Evolutionary conservation across 2,113 vertebrate species (phyloP), one percentile per base, ranked within the genome.

Genomic region (Petrocephalus zakoni): DNA sequence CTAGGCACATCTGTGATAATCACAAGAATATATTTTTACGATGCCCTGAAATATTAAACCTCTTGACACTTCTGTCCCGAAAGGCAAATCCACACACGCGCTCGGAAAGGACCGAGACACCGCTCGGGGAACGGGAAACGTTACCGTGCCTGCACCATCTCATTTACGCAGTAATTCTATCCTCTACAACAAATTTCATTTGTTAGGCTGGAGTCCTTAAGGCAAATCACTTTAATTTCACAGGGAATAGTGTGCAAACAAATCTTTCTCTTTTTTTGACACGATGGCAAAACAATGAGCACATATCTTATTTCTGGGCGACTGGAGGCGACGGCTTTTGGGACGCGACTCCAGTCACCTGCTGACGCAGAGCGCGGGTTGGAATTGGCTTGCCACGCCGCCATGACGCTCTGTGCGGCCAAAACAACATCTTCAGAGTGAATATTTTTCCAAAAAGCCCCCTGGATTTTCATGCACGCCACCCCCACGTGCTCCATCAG

Each of bases 371-470:
- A 78, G 34, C 15, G 17, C 5, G 72, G 72, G 91, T 93, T 91
- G 87, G 92, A 95, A 96, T 94, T 97, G 97, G 97, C 96, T 97
- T 96, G 95, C 95, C 94, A 95, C 94, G 96, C 96, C 93, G 96
- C 97, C 97, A 97, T 96, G 97, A 97, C 95, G 95, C 95, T 96
- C 97, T 96, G 95, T 94, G 94, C 13, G 95, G 96, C 94, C 97
- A 97, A 97, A 68, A 29, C 61, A 29, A 97, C 95, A 96, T 96
- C 96, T 97, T 96, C 96, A 96, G 94, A 93, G 95, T 94, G 94
- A 96, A 94, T 97, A 96, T 97, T 97, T 96, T 98, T 97, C 96
- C 95, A 97, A 96, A 97, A 97, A 95, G 13, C 25, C 61, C 61
- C 95, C 94, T 95, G 96, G 96, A 4, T 96, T 97, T 96, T 96